Percentiles rank a stretch among this genome's conserved stretches.
Evolutionary conservation across 2,888 invertebrate genomes (phyloP).

Genomic region (Chromoteleia sp.): DNA sequence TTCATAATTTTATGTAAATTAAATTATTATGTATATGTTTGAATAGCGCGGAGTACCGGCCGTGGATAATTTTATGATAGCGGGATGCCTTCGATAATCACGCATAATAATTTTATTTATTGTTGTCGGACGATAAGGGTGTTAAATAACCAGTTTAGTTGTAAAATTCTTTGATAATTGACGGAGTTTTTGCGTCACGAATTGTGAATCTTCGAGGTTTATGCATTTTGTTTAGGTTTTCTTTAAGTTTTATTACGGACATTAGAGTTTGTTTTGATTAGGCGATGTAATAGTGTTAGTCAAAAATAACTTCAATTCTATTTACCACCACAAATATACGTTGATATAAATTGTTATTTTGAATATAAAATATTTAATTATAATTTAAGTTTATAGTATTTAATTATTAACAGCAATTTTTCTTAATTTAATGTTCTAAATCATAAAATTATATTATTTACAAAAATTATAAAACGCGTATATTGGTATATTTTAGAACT

Average conservation of each 20-base stretch:
- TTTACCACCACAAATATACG: too few species aligned
- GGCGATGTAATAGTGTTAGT: too few species aligned
- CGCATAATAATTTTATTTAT: conserved; percentile 61
- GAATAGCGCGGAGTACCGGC: conserved; percentile 23
- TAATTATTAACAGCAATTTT: too few species aligned
- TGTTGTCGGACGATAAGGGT: conserved; percentile 37
- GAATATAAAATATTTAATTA: too few species aligned
- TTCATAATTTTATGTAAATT: conserved; percentile 59
- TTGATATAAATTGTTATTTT: too few species aligned
- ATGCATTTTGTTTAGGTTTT: conserved; percentile 16
- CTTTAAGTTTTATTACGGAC: too few species aligned
- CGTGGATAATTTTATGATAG: conserved; percentile 58
- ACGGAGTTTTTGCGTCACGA: conserved; percentile 13
- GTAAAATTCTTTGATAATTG: conserved; percentile 27
- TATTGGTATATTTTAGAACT: too few species aligned
- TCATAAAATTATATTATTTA: too few species aligned
- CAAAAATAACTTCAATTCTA: conserved; percentile 3
- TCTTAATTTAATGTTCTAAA: too few species aligned
- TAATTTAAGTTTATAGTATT: too few species aligned
- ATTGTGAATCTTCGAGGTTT: conserved; percentile 12
- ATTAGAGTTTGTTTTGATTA: not conserved
- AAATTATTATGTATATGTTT: conserved; percentile 46
- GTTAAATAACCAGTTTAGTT: conserved; percentile 55
- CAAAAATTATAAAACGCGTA: too few species aligned
- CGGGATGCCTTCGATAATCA: conserved; percentile 50